Base-by-base conservation (phyloP, 2,888 invertebrate genomes). In the Drosophila diplacantha region DNA sequence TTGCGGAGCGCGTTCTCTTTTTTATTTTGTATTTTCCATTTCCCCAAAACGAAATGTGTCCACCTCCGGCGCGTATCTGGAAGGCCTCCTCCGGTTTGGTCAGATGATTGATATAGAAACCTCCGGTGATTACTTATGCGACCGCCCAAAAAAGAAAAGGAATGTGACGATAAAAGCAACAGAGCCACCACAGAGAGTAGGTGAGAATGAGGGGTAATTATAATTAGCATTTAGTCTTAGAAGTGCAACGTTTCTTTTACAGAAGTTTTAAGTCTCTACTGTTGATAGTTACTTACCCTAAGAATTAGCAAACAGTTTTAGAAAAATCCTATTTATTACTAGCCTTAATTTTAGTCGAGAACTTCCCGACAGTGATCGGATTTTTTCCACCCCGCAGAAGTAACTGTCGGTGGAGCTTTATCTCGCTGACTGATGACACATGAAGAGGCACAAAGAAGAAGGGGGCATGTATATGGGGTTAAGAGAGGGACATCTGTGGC, bases 371-470 rank as follows among this genome's bases (percentile, higher is more conserved):
- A 8, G 14, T 14, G 18, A 44, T 44, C 18, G 18, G 24, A 35
- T 38, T 50, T 54, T 34, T 35, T n/a, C 12, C 5, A 11, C 49
- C n/a, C 22, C 32, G 14, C 18, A 24, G 11, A 14, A 3, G 11
- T 24, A 46, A 11, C 34, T 35, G 26, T 20, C 20, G 8, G 4
- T 11, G 18, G 0, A 12, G 32, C 20, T 34, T 41, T 56, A 57
- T 56, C 57, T 57, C 32, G 18, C 6, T 76, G 72, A 46, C 55
- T 49, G 57, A 71, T 75, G 75, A 75, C 75, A 75, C 78, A 77
- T 22, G 31, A 31, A 9, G 16, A 35, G 26, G 44, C 29, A 44
- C 41, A 41, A 8, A 44, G 16, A 44, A 44, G 16, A 44, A 29
- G 9, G 12, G 29, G 12, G 26, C 11, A 16, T 41, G 24, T 26